A percentile compares a stretch with the other conserved stretches of the same genome.
Evolutionary conservation across 2,888 invertebrate genomes (phyloP).

Genomic region (Lasioglossum zephyrum): DNA sequence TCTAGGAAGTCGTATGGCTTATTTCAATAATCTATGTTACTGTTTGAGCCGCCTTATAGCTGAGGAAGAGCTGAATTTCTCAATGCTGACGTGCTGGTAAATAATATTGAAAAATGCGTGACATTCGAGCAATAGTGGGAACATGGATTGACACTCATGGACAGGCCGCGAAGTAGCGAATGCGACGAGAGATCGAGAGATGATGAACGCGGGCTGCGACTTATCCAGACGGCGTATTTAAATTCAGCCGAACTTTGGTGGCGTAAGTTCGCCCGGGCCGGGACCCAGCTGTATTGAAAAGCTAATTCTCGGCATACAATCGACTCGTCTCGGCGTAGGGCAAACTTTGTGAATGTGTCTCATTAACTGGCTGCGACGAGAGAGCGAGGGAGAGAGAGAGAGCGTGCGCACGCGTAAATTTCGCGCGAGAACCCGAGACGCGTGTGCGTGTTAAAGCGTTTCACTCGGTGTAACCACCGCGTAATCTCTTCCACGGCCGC

Average conservation of each 20-base stretch:
- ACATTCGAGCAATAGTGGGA: background rate
- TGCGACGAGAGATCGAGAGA: background rate
- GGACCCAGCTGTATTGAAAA: conserved; percentile 78
- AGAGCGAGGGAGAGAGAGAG: background rate
- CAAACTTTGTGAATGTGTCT: conserved; percentile 83
- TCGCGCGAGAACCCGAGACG: conserved; percentile 44
- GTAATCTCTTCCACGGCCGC: conserved; percentile 61
- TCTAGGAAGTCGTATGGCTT: background rate
- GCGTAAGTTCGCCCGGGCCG: conserved; percentile 74
- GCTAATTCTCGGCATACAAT: conserved; percentile 83
- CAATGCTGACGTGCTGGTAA: background rate
- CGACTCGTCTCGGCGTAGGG: conserved; percentile 80
- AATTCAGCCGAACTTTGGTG: conserved; percentile 80
- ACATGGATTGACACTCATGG: background rate
- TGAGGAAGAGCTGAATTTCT: background rate
- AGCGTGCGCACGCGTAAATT: conserved; percentile 64
- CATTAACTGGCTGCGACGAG: conserved; percentile 78
- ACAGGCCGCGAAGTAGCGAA: background rate
- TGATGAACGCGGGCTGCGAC: conserved; percentile 61
- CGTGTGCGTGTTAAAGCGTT: conserved; percentile 62
- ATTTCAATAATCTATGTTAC: background rate
- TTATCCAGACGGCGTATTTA: conserved; percentile 78
- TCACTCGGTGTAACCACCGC: conserved; percentile 65
- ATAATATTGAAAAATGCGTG: background rate
- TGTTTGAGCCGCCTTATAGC: background rate